phyloP scores from a whole-genome alignment of 2,113 vertebrate genomes.

The Phycodurus eques region DNA sequence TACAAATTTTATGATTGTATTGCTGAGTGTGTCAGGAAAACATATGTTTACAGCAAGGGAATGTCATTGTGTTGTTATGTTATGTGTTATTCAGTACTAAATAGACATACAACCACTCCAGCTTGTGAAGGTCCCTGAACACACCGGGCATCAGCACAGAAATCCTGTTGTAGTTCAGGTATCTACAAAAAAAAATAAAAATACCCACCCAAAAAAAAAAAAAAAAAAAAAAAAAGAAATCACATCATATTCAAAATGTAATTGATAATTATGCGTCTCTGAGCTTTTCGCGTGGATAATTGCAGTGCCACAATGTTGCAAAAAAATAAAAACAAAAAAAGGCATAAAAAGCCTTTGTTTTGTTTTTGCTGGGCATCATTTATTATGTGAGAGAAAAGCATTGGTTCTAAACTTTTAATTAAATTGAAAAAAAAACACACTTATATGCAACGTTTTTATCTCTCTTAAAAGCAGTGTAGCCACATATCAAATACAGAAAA shows the following conservation, averaged over 20 bases:
- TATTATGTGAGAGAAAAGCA: background rate
- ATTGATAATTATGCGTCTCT: too few species aligned
- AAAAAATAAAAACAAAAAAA: background rate
- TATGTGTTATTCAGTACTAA: background rate
- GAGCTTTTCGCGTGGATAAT: too few species aligned
- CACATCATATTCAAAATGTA: background rate
- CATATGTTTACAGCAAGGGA: background rate
- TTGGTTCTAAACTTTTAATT: background rate
- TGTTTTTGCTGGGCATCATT: background rate
- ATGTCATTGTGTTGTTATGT: background rate
- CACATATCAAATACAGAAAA: background rate
- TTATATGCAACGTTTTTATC: too few species aligned
- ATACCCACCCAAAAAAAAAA: too few species aligned
- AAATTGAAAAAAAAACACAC: too few species aligned
- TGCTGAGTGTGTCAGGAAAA: background rate
- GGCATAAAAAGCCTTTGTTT: background rate
- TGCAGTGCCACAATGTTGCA: background rate
- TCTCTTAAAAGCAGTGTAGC: background rate
- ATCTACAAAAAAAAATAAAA: conserved; percentile 64
- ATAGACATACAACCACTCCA: conserved; percentile 91
- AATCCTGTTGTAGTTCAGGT: conserved; percentile 89
- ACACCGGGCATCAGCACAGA: conserved; percentile 80
- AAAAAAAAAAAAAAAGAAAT: background rate
- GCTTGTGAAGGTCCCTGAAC: conserved; percentile 86
- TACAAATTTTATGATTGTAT: background rate